Base-by-base conservation (phyloP, 2,113 vertebrate genomes). In the Terrapene triunguis region DNA sequence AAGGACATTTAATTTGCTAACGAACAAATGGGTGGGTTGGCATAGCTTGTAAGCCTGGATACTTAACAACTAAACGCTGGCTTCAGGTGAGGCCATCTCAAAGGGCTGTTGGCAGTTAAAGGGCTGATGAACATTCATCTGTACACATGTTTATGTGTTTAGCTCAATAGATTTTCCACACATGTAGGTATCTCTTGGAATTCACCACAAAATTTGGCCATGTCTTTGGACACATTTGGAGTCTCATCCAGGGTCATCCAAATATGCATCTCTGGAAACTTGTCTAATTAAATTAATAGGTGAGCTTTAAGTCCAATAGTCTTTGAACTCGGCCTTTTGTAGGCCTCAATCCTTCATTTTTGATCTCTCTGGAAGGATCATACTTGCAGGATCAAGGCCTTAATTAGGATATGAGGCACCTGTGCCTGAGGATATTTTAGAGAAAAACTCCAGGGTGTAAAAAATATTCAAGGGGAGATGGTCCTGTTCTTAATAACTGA, bases 171-270 rank as follows among this genome's bases (percentile, higher is more conserved):
- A 1, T 7, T 12, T 57, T 12, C 38, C 5, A 3, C 2, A 27
- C 1, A 1, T 47, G 5, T 21, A 72, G 16, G 65, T 72, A 72
- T 72, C 65, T 74, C 38, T 74, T 32, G 38, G 17, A 35, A 24
- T 13, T 59, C 2, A 3, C 54, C 21, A n/a, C 21, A 10, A 55
- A 7, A 21, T 21, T 14, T 2, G 12, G 47, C 44, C 35, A 4
- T 1, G 5, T 13, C 35, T 10, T n/a, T 22, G 25, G 21, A 5
- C 7, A 0, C 5, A 0, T 5, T 1, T 1, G 38, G 7, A 51
- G 44, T 65, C 48, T 24, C 25, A 6, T 25, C 53, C 8, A 27
- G 65, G 24, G 62, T 5, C 16, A 44, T 3, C 19, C 86, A 80
- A 55, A 4, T 2, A 0, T 5, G 65, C 19, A 6, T 1, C 57